Percentiles rank a stretch among this genome's conserved stretches.
These are phyloP conservation scores for Tachysurus fulvidraco DNA, from an alignment of 2,113 vertebrate species.

Conservation along the genomic window DNA sequence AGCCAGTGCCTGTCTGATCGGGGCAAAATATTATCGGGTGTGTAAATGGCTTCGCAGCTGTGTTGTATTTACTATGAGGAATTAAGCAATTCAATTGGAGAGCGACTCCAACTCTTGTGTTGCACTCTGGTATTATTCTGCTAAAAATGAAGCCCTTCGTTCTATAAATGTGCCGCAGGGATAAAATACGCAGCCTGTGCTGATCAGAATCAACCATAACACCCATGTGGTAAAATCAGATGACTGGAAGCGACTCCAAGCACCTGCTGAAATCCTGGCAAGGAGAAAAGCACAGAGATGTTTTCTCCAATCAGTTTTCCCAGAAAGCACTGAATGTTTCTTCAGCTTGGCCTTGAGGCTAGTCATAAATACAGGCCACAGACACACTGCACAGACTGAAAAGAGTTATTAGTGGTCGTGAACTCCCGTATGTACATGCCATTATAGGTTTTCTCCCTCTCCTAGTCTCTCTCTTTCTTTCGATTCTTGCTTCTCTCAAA, in stretches of 20 bases:
- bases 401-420: conserved; percentile 64
- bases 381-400: conserved; percentile 57
- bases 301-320: conserved; percentile 58
- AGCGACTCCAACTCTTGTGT: conserved; percentile 22
- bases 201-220: conserved; percentile 15
- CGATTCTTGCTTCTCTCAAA: conserved; percentile 44
- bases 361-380: conserved; percentile 70
- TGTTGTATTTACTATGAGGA: conserved; percentile 41
- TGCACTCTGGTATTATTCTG: conserved; percentile 12
- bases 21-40: conserved; percentile 33
- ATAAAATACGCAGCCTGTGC: conserved; percentile 5
- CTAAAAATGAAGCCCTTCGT: neutral
- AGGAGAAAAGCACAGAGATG: conserved; percentile 63
- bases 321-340: conserved; percentile 72
- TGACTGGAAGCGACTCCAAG: conserved; percentile 24
- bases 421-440: conserved; percentile 59
- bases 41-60: conserved; percentile 32
- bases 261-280: conserved; percentile 68
- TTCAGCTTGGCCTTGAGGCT: conserved; percentile 70
- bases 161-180: conserved; percentile 4
- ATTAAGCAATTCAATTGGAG: conserved; percentile 35
- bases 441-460: conserved; percentile 52
- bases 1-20: conserved; percentile 34
- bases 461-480: conserved; percentile 45
- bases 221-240: conserved; percentile 15